Percentiles rank a stretch among this genome's conserved stretches.
phyloP scores from a whole-genome alignment of 2,113 vertebrate species.

The Engystomops pustulosus region DNA sequence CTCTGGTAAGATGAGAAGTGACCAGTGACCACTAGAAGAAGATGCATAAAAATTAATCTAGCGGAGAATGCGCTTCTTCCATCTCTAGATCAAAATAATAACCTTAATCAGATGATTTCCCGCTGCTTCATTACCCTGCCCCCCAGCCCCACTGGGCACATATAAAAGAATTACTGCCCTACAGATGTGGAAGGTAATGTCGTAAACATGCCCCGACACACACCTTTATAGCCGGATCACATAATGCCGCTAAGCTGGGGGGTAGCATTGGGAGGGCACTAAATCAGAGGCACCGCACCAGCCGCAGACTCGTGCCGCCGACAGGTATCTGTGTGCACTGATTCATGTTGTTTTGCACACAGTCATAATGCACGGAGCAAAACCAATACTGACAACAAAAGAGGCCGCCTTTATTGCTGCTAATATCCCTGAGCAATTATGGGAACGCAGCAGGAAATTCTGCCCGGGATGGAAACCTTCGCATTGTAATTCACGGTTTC shows the following conservation, averaged over 20 bases:
- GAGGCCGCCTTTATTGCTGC: slow-evolving; percentile 64
- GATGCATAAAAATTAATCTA: slow-evolving; percentile 18
- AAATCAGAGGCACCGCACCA: neutral
- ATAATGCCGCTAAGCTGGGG: slow-evolving; percentile 7
- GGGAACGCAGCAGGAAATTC: slow-evolving; percentile 64
- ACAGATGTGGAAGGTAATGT: neutral
- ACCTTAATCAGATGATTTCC: slow-evolving; percentile 39
- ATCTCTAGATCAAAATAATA: slow-evolving; percentile 39
- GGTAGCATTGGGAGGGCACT: slow-evolving; percentile 4
- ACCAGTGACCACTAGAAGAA: neutral
- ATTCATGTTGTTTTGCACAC: slow-evolving; percentile 60
- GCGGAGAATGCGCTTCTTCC: neutral
- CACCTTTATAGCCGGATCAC: neutral
- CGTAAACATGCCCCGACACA: neutral
- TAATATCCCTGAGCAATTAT: slow-evolving; percentile 67
- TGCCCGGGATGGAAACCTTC: slow-evolving; percentile 63
- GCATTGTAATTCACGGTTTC: slow-evolving; percentile 59
- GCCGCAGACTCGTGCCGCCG: neutral
- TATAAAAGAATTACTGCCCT: slow-evolving; percentile 22
- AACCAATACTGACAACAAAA: slow-evolving; percentile 62
- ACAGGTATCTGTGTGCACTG: slow-evolving; percentile 49
- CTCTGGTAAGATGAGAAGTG: neutral
- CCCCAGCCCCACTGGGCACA: neutral
- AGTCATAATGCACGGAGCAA: slow-evolving; percentile 59
- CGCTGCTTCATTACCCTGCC: neutral